phyloP scores from a whole-genome alignment of 2,113 vertebrate species.

The Trematomus loennbergii region DNA sequence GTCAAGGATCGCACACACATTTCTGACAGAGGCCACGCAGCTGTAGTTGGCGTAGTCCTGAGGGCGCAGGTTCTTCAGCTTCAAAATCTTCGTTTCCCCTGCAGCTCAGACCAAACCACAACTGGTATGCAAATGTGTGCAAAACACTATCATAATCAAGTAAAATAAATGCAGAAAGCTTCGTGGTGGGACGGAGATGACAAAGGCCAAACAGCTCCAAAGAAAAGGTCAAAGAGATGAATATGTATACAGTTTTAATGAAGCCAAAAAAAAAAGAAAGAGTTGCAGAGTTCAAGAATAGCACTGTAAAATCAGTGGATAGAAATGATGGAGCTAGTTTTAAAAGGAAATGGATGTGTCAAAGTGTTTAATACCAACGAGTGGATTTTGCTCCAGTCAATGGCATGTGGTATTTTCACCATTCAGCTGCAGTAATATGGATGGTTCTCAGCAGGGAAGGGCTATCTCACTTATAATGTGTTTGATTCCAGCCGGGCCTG shows the following conservation, averaged over 20 bases:
- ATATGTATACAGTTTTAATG: constrained; percentile 40
- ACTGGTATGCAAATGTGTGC: constrained; percentile 84
- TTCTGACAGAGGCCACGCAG: constrained; percentile 97
- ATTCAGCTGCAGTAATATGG: constrained; percentile 20
- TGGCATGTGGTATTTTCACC: constrained; percentile 20
- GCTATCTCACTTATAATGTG: constrained; percentile 22
- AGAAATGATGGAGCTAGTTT: constrained; percentile 1
- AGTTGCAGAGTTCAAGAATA: background rate
- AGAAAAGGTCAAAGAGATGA: constrained; percentile 56
- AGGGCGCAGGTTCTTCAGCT: constrained; percentile 98
- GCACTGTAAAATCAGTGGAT: background rate
- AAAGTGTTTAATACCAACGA: background rate
- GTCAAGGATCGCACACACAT: constrained; percentile 95
- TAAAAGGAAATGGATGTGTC: constrained; percentile 28
- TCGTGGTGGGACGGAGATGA: constrained; percentile 8
- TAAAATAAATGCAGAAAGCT: constrained; percentile 28
- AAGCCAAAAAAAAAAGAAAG: constrained; percentile 17
- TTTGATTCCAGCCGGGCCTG: constrained; percentile 59
- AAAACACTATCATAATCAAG: constrained; percentile 46
- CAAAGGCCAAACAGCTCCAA: constrained; percentile 54
- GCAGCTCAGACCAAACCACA: constrained; percentile 83
- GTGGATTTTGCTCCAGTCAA: constrained; percentile 37
- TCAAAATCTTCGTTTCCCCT: constrained; percentile 99
- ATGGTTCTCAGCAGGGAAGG: constrained; percentile 45
- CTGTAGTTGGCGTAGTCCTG: constrained; percentile 99